Evolutionary conservation across 2,888 invertebrate genomes (phyloP).

Genomic region (Eupithecia centaureata): DNA sequence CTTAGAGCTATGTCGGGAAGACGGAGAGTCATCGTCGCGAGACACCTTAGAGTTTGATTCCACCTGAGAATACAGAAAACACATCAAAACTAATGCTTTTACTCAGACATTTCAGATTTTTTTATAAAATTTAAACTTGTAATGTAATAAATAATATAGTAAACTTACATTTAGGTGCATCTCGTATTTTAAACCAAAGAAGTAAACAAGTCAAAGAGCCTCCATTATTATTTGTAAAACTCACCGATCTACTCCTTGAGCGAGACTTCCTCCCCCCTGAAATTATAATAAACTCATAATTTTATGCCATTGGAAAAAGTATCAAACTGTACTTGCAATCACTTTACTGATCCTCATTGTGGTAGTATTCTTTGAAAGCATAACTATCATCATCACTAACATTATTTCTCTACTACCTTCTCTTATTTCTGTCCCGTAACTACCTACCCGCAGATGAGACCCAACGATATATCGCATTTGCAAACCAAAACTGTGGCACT

Average conservation of each 20-base stretch:
- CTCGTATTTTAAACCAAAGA: not conserved
- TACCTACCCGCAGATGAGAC: too few relatives aligned
- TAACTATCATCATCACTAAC: too few relatives aligned
- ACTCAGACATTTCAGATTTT: not conserved
- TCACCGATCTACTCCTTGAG: constrained; percentile 72
- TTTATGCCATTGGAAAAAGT: too few relatives aligned
- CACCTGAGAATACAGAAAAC: constrained; percentile 50
- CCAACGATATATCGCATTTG: too few relatives aligned
- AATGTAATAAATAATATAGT: too few relatives aligned
- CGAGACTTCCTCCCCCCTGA: constrained; percentile 67
- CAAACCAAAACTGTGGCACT: too few relatives aligned
- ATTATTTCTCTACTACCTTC: too few relatives aligned
- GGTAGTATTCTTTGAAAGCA: not conserved
- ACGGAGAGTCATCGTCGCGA: constrained; percentile 60
- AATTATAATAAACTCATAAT: constrained; percentile 29
- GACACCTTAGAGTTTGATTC: constrained; percentile 70
- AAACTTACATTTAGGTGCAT: too few relatives aligned
- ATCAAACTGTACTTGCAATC: too few relatives aligned
- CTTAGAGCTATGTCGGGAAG: constrained; percentile 45
- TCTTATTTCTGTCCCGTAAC: too few relatives aligned
- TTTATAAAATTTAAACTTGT: too few relatives aligned
- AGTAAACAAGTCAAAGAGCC: not conserved
- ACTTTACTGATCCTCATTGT: too few relatives aligned
- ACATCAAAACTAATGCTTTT: not conserved
- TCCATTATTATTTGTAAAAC: constrained; percentile 31